These are phyloP conservation scores for Blastobasis lacticolella DNA, from an alignment of 2,888 invertebrate genomes.

Conservation along the genomic window DNA sequence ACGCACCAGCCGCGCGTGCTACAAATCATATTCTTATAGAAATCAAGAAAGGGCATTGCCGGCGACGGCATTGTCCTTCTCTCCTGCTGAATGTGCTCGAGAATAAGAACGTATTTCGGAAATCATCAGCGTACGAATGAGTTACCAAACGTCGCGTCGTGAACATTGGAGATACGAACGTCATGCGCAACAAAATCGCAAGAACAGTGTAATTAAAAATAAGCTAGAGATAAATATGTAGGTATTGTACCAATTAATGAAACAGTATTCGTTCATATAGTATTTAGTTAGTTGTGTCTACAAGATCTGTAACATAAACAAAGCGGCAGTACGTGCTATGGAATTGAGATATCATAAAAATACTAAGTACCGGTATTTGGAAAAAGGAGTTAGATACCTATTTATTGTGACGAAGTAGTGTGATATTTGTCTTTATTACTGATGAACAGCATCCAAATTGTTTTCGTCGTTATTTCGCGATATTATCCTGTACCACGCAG, in stretches of 20 bases:
- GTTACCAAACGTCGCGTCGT: constrained; percentile 46
- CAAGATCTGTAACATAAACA: neutral
- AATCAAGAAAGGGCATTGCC: constrained; percentile 37
- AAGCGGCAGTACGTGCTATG: too few species aligned
- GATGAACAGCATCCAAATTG: too few species aligned
- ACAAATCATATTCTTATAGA: constrained; percentile 70
- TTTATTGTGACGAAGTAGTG: too few species aligned
- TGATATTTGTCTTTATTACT: too few species aligned
- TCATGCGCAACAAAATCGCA: constrained; percentile 15
- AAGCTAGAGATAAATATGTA: constrained; percentile 18
- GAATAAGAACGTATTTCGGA: constrained; percentile 2
- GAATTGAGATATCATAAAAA: too few species aligned
- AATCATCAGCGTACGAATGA: constrained; percentile 17
- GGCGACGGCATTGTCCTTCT: constrained; percentile 36
- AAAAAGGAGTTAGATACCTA: too few species aligned
- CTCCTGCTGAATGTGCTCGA: constrained; percentile 16
- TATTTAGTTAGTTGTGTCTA: neutral
- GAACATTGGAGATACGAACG: constrained; percentile 11
- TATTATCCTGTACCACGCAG: too few species aligned
- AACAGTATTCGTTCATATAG: constrained; percentile 30
- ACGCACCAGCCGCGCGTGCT: constrained; percentile 58
- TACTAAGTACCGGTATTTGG: too few species aligned
- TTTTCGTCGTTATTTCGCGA: too few species aligned
- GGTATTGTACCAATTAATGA: constrained; percentile 26
- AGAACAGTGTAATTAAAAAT: constrained; percentile 12